Evolutionary conservation across 2,888 invertebrate species (phyloP).

Genomic region (Drosophila stalkeri): DNA sequence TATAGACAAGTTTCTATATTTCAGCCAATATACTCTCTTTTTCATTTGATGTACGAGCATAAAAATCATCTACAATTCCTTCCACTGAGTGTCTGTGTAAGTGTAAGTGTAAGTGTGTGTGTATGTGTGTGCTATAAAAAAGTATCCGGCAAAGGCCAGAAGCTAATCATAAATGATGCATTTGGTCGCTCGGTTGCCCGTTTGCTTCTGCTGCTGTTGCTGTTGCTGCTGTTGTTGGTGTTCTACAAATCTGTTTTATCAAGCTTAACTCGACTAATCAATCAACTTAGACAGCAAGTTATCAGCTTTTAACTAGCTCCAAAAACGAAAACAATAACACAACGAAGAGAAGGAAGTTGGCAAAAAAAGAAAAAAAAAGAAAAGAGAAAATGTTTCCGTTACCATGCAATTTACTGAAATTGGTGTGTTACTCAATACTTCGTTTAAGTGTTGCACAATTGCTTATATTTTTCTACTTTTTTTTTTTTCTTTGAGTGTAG

Average conservation of each 20-base stretch:
- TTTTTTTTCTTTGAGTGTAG: neutral
- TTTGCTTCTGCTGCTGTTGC: neutral
- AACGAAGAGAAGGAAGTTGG: neutral
- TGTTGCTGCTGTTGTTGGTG: neutral
- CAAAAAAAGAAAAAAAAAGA: no score
- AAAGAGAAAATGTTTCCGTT: neutral
- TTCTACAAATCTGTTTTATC: conserved; percentile 36
- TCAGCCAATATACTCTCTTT: neutral
- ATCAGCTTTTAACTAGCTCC: conserved; percentile 48
- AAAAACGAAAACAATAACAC: conserved; percentile 3
- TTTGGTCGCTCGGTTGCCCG: conserved; percentile 16
- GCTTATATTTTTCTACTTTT: no score
- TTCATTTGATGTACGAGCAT: neutral
- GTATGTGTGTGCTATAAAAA: conserved; percentile 17
- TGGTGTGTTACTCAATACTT: neutral
- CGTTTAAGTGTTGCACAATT: neutral
- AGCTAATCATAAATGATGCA: conserved; percentile 55
- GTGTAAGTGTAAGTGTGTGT: neutral
- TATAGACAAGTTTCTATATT: neutral
- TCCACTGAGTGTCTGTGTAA: neutral
- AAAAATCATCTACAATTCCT: conserved; percentile 33
- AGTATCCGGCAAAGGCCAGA: conserved; percentile 26
- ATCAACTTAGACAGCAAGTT: conserved; percentile 55
- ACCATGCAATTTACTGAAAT: neutral
- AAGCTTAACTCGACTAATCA: conserved; percentile 54